These are phyloP conservation scores for Tupaia tana DNA, from an alignment of 2,113 vertebrate species.

Conservation along the genomic window DNA sequence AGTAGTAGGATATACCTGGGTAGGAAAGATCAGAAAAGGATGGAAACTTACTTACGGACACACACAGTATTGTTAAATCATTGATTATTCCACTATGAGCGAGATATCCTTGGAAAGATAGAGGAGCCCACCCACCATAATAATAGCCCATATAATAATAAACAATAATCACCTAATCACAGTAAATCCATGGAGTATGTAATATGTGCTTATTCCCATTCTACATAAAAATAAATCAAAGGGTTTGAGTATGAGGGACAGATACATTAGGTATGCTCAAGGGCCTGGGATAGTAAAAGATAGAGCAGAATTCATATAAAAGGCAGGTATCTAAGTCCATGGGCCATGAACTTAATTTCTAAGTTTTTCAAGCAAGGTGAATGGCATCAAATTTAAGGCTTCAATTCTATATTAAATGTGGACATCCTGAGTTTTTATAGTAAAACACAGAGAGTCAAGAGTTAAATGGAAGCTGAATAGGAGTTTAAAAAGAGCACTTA, in stretches of 20 bases:
- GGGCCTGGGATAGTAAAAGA: not conserved
- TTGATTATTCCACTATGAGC: not conserved
- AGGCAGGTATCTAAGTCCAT: not conserved
- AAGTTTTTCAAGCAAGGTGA: not conserved
- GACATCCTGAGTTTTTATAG: not conserved
- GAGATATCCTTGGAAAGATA: not conserved
- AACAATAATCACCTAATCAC: not conserved
- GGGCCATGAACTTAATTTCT: not conserved
- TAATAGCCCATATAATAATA: not conserved
- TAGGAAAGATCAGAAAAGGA: not conserved
- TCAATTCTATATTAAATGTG: not conserved
- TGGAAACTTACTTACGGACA: not conserved
- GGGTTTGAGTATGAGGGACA: not conserved
- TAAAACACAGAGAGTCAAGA: not conserved
- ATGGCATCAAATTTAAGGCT: not conserved
- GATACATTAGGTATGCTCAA: not conserved
- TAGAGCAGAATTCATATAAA: not conserved
- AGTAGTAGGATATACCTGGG: not conserved
- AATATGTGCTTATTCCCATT: not conserved
- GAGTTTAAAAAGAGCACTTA: not conserved
- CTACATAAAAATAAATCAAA: not conserved
- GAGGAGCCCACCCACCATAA: not conserved
- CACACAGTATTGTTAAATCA: not conserved
- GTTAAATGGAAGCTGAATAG: not conserved
- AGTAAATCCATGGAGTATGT: not conserved